Conservation (phyloP, 2,888 invertebrate species). For the Chymomyza procnemis region DNA sequence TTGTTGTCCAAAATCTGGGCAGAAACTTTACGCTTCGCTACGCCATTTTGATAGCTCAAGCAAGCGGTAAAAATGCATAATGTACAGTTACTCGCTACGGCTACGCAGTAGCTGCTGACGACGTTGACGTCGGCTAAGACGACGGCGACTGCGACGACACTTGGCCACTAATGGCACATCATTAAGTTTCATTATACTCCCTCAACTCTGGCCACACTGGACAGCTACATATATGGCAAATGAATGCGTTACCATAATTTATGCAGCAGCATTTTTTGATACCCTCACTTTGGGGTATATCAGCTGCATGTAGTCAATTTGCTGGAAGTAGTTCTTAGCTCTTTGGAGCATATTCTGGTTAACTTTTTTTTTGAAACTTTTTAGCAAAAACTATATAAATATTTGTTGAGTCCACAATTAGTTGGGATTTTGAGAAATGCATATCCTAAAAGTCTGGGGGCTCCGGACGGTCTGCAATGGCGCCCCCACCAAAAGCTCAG, state of each 20-base stretch:
- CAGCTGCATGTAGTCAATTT: background rate
- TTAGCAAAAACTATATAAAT: no score
- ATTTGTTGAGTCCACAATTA: no score
- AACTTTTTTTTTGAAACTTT: no score
- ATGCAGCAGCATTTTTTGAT: background rate
- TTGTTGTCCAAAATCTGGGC: background rate
- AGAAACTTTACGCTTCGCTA: slow-evolving; percentile 57
- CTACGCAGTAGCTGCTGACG: slow-evolving; percentile 18
- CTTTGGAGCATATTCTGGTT: no score
- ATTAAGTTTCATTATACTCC: slow-evolving; percentile 66
- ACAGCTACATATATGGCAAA: background rate
- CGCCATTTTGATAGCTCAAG: slow-evolving; percentile 13
- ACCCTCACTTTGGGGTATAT: background rate
- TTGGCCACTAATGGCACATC: slow-evolving; percentile 58
- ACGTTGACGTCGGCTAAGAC: no score
- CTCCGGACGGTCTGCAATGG: no score
- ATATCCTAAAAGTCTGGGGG: no score
- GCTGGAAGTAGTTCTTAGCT: background rate
- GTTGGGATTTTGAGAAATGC: no score
- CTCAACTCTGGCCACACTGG: background rate
- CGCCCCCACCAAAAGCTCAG: no score
- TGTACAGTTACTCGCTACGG: slow-evolving; percentile 49
- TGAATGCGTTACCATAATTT: background rate
- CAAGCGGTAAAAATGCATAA: slow-evolving; percentile 45
- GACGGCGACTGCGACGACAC: no score